Base-by-base conservation (phyloP, 2,888 invertebrate genomes). In the Hylaea fasciaria region DNA sequence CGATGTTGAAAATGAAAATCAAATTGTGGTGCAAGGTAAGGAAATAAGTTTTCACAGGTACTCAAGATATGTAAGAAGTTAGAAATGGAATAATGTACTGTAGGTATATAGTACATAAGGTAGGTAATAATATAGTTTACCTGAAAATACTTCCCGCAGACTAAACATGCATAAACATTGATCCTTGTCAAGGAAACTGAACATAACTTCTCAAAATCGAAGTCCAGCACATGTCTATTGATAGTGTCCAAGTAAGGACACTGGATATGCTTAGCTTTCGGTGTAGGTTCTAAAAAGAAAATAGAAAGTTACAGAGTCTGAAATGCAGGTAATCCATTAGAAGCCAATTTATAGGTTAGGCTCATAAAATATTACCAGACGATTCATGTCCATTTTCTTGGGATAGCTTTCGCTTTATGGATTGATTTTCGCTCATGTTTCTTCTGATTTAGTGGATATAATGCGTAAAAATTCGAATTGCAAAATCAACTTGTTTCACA, bases 171-270 rank as follows among this genome's bases (percentile, higher is more conserved):
- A 85, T 99, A 99, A 35, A 99, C 99, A 93, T 99, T 99, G 73
- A 99, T 98, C 78, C 99, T 95, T 0, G 99, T 99, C 65, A 99
- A 86, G 0, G 99, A 99, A 39, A 99, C 97, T 0, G 99, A 99
- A 83, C 99, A 99, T 22, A 99, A 89, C 85, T 99, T 99, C 88
- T 99, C 99, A 92, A 99, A 99, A 91, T 99, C 99, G 92, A 99
- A 99, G 89, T 99, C 99, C 64, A 99, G 88, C 64, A 98, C 95
- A 76, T 98, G 97, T 53, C 99, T 94, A 86, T 99, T 99, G 64
- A 99, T 99, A 0, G 99, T 99, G 80, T 99, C 99, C 77, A 99
- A 91, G 82, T 99, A 99, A 0, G 99, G 99, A 79, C 99, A 99
- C 45, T 97, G 93, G 56, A 96, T 93, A 66, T 90, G 83, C 13